Evolutionary conservation across 2,888 invertebrate species (phyloP).

Genomic region (Nysson spinosus): DNA sequence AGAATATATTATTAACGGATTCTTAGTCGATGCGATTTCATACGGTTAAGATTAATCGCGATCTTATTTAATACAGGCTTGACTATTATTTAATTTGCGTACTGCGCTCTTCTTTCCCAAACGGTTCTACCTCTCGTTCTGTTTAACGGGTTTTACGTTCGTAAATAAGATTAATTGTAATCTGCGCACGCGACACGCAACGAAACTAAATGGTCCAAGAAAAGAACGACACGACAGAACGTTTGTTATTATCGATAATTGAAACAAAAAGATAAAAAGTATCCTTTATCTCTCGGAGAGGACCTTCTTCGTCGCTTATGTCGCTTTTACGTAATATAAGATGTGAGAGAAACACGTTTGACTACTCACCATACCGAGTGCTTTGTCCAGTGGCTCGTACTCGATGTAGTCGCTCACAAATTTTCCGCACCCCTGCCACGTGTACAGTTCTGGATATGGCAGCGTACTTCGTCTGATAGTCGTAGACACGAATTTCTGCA

Average conservation of each 20-base stretch:
- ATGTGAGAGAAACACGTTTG: constrained; percentile 10
- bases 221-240: constrained; percentile 14
- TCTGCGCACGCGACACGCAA: constrained; percentile 39
- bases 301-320: constrained; percentile 39
- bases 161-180: constrained; percentile 25
- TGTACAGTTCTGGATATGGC: constrained; percentile 83
- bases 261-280: no score
- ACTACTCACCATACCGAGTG: constrained; percentile 84
- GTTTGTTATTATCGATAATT: constrained; percentile 39
- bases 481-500: constrained; percentile 93
- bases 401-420: constrained; percentile 89
- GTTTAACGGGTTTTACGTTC: constrained; percentile 37
- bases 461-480: constrained; percentile 88
- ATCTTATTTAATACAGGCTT: constrained; percentile 12
- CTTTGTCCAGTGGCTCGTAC: constrained; percentile 84
- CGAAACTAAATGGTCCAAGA: constrained; percentile 47
- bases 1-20: neutral
- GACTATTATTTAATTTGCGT: no score
- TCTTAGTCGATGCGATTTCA: neutral
- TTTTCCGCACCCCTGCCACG: constrained; percentile 85
- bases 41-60: constrained; percentile 1
- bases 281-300: constrained; percentile 28
- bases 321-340: constrained; percentile 27
- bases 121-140: constrained; percentile 54
- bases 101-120: constrained; percentile 35